Percentiles rank a stretch among this genome's conserved stretches.
Conservation (phyloP, 2,797 vertebrate genomes). For the Pseudopleuronectes americanus region DNA sequence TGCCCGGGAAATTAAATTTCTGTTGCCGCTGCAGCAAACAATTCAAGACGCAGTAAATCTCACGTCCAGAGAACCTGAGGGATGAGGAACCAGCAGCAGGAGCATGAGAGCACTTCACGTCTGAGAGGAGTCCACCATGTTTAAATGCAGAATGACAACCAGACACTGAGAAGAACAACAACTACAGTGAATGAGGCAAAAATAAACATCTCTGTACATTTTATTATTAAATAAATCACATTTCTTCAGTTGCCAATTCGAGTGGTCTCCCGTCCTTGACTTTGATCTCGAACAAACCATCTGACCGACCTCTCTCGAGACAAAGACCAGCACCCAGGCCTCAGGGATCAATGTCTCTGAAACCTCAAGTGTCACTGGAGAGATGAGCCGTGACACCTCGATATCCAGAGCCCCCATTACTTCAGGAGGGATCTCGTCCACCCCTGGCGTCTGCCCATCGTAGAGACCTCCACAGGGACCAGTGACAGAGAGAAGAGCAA, state of each 20-base stretch:
- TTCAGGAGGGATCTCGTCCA: constrained; percentile 70
- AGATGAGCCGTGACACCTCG: constrained; percentile 50
- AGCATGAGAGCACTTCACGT: no score
- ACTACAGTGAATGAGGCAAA: no score
- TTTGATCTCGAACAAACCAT: constrained; percentile 6
- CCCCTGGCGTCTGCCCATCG: constrained; percentile 50
- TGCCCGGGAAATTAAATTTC: constrained; percentile 34
- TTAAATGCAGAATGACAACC: no score
- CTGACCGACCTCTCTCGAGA: constrained; percentile 19
- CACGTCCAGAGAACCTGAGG: background rate
- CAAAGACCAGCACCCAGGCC: constrained; percentile 30
- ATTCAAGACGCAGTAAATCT: constrained; percentile 41
- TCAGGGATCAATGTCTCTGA: constrained; percentile 36
- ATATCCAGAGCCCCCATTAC: constrained; percentile 66
- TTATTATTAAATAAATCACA: background rate
- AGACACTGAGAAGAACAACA: no score
- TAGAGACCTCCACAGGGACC: constrained; percentile 25
- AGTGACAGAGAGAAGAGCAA: constrained; percentile 38
- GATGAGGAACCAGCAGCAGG: no score
- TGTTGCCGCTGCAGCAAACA: constrained; percentile 38
- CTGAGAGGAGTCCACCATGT: no score
- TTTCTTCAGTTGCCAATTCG: background rate
- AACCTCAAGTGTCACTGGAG: constrained; percentile 44
- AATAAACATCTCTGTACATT: no score
- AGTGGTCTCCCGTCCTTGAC: background rate